phyloP scores from a whole-genome alignment of 1,140 invertebrate genomes.

The Geopemphigus sp. region DNA sequence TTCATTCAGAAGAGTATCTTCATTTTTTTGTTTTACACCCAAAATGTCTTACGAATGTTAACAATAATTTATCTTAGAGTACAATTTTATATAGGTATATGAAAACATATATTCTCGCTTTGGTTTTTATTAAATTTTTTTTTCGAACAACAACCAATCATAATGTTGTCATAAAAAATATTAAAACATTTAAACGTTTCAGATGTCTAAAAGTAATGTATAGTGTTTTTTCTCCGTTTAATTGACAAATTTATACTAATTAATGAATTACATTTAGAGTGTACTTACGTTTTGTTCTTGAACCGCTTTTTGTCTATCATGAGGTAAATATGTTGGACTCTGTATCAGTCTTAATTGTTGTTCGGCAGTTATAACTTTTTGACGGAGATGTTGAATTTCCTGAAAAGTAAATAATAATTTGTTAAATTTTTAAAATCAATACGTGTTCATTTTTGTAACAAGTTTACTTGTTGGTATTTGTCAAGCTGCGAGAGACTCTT shows the following conservation, averaged over 20 bases:
- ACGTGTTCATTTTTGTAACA: not conserved
- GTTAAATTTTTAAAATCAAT: not conserved
- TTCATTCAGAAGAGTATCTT: constrained; percentile 16
- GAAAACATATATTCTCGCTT: too few relatives aligned
- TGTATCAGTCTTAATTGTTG: constrained; percentile 79
- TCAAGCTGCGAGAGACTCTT: constrained; percentile 81
- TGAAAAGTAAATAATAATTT: constrained; percentile 57
- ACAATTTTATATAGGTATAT: not conserved
- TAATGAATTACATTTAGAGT: not conserved
- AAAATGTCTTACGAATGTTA: not conserved
- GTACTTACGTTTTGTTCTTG: constrained; percentile 88
- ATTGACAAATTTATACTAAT: not conserved
- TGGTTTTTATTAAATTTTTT: not conserved
- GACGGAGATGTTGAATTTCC: constrained; percentile 80
- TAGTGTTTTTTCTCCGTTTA: not conserved
- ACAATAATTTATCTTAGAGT: not conserved
- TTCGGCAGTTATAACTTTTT: constrained; percentile 79
- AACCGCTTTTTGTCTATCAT: constrained; percentile 78
- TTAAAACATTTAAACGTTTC: not conserved
- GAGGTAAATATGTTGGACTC: constrained; percentile 76
- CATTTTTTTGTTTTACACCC: not conserved
- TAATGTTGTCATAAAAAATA: not conserved
- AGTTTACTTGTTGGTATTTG: constrained; percentile 71
- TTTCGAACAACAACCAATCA: not conserved
- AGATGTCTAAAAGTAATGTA: not conserved